A percentile compares a stretch with the other conserved stretches of the same genome.
Evolutionary conservation across 2,113 vertebrate species (phyloP).

Genomic region (Syngnathus floridae): DNA sequence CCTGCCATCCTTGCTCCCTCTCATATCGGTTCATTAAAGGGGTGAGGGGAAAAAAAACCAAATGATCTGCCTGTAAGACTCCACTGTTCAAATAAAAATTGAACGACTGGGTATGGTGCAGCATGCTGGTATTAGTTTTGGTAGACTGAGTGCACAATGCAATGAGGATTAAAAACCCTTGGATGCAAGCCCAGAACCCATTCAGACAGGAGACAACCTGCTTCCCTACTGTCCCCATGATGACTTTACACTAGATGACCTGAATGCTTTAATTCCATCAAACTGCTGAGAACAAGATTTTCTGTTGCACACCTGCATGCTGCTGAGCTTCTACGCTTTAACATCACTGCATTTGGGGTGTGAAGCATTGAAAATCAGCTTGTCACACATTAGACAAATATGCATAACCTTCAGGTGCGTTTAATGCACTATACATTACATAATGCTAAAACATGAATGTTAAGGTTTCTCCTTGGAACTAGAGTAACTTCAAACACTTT

Average conservation of each 20-base stretch:
- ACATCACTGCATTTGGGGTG: conserved; percentile 10
- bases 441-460: background rate
- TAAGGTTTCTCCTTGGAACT: background rate
- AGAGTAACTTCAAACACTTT: background rate
- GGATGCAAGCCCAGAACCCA: conserved; percentile 57
- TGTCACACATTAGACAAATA: background rate
- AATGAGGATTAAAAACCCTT: conserved; percentile 62
- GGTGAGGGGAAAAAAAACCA: background rate
- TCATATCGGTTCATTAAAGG: background rate
- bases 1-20: background rate
- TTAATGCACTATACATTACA: background rate
- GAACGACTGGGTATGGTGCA: conserved; percentile 40
- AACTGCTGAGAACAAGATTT: conserved; percentile 12
- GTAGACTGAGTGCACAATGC: conserved; percentile 59
- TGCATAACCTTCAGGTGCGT: background rate
- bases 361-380: conserved; percentile 1
- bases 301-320: conserved; percentile 14
- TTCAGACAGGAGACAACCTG: conserved; percentile 46
- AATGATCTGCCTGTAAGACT: conserved; percentile 4
- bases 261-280: conserved; percentile 23
- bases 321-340: conserved; percentile 26
- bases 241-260: conserved; percentile 25
- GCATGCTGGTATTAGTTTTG: conserved; percentile 51
- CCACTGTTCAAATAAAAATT: conserved; percentile 37
- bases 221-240: conserved; percentile 26